phyloP scores from a whole-genome alignment of 2,113 vertebrate species.

The Hydropotes inermis region DNA sequence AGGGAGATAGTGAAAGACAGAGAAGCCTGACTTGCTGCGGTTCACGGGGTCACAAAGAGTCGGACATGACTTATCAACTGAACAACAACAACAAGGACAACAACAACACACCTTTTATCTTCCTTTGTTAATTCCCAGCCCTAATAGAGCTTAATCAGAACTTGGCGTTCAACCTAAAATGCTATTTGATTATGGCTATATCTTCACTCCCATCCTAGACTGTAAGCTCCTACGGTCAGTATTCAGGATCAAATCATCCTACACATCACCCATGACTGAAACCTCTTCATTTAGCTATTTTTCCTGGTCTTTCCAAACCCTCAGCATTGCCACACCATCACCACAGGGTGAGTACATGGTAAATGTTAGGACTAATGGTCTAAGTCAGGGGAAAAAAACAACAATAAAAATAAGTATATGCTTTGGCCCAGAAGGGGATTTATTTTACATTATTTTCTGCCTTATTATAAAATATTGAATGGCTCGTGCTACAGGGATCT shows the following conservation, averaged over 20 bases:
- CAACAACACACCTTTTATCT: not conserved
- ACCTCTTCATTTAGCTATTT: not conserved
- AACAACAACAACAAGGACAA: not conserved
- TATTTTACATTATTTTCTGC: not conserved
- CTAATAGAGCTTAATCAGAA: not conserved
- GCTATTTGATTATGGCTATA: not conserved
- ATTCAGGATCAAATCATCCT: not conserved
- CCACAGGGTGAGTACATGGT: not conserved
- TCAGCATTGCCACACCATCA: accelerated
- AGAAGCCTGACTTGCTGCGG: not conserved
- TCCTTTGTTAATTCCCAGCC: not conserved
- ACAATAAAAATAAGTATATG: not conserved
- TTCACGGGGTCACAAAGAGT: not conserved
- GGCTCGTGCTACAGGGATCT: not conserved
- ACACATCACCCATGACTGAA: too few relatives aligned
- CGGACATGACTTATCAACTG: not conserved
- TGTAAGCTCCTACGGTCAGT: not conserved
- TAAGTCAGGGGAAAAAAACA: not conserved
- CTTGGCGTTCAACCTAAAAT: not conserved
- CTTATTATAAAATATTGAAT: not conserved
- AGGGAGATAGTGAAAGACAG: not conserved
- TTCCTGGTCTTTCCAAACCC: not conserved
- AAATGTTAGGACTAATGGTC: not conserved
- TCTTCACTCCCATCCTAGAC: not conserved
- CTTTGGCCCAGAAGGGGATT: not conserved